Conservation (phyloP, 2,797 vertebrate species). For the Lepus oiostolus region DNA sequence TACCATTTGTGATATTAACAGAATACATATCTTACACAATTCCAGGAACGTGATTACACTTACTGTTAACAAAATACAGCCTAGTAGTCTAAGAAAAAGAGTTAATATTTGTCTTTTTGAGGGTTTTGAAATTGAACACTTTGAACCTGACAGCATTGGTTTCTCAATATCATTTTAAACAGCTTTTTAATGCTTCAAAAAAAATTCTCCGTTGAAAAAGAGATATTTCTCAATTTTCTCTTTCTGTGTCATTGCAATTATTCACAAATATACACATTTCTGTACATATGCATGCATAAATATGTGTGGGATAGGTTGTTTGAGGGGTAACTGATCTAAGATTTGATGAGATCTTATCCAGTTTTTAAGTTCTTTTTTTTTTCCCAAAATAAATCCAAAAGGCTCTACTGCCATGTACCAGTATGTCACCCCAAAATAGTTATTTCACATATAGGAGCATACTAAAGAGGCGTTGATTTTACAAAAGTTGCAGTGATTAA, state of each 20-base stretch:
- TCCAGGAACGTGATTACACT: not conserved
- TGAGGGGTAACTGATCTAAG: not conserved
- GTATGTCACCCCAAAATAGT: slow-evolving; percentile 75
- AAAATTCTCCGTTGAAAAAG: slow-evolving; percentile 37
- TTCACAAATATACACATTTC: not conserved
- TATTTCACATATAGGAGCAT: slow-evolving; percentile 52
- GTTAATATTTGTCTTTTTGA: slow-evolving; percentile 74
- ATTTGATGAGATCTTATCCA: slow-evolving; percentile 31
- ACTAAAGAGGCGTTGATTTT: slow-evolving; percentile 62
- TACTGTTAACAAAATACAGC: slow-evolving; percentile 28
- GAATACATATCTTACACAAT: slow-evolving; percentile 13
- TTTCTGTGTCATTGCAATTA: not conserved
- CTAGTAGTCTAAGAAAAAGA: slow-evolving; percentile 55
- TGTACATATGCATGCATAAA: not conserved
- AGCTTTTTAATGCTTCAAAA: slow-evolving; percentile 46
- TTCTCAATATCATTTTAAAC: slow-evolving; percentile 52
- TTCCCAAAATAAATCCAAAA: slow-evolving; percentile 38
- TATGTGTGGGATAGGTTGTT: not conserved
- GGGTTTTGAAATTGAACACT: slow-evolving; percentile 67
- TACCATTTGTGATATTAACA: not conserved
- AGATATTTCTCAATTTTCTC: slow-evolving; percentile 45
- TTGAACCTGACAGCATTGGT: not conserved
- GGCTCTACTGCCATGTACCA: not conserved
- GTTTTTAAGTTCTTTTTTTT: not conserved
- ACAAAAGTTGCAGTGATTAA: slow-evolving; percentile 76